A percentile compares a stretch with the other conserved stretches of the same genome.
Conservation (phyloP, 1,140 invertebrate genomes). For the Atta cephalotes region DNA sequence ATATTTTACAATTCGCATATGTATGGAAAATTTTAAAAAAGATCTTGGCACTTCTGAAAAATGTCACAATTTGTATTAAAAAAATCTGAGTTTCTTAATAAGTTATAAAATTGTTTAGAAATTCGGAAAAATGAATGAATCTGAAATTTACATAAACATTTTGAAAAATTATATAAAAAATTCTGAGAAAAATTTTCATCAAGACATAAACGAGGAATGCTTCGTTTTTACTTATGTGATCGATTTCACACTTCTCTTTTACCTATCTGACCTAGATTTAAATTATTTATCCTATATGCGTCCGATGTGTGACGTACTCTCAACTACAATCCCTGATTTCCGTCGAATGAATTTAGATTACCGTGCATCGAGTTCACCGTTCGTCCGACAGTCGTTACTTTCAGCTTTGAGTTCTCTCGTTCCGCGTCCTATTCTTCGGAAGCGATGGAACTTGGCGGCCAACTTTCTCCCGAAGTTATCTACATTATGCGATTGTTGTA, state of each 20-base stretch:
- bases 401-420: slow-evolving; percentile 9
- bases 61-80: too few relatives aligned
- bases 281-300: slow-evolving; percentile 33
- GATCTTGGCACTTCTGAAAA: too few relatives aligned
- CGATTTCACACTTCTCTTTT: slow-evolving; percentile 28
- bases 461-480: slow-evolving; percentile 54
- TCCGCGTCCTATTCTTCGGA: slow-evolving; percentile 8
- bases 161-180: too few relatives aligned
- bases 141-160: too few relatives aligned
- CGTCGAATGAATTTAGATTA: slow-evolving; percentile 35
- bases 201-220: neutral
- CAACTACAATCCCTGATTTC: slow-evolving; percentile 7
- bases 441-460: slow-evolving; percentile 21
- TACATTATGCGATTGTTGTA: neutral
- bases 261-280: slow-evolving; percentile 5
- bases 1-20: too few relatives aligned
- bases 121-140: too few relatives aligned
- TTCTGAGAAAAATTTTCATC: too few relatives aligned
- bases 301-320: slow-evolving; percentile 1
- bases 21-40: too few relatives aligned
- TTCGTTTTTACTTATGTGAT: neutral
- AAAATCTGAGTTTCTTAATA: too few relatives aligned
- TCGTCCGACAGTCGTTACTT: neutral
- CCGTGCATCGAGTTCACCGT: neutral
- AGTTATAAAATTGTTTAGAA: too few relatives aligned